Base-by-base conservation (phyloP, 2,888 invertebrate genomes). In the Cheilosia pagana region DNA sequence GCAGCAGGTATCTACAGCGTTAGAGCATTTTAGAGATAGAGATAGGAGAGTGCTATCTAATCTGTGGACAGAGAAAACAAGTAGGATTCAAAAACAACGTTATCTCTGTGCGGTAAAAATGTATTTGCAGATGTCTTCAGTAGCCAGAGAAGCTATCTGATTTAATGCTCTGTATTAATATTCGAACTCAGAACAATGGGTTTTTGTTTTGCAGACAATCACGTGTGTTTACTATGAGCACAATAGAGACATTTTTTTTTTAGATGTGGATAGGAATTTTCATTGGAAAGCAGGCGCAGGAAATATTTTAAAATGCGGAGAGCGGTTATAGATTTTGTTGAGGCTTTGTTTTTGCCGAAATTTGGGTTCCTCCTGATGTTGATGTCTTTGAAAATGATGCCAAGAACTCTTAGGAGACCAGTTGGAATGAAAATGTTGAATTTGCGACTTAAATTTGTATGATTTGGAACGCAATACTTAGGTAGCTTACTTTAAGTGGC, bases 81-180 rank as follows among this genome's bases (percentile, higher is more conserved):
- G 31, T 53, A 43, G 39, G 21, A 62, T 62, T 31, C 43, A 45
- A 70, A 77, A 77, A 77, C 77, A 77, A 77, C 45, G 12, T 62
- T 77, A 77, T 77, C 77, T 60, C 45, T 70, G 21, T 50, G 77
- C 77, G 52, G 68, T 45, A 77, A 45, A 48, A 53, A 19, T 35
- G 53, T 70, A 62, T 77, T 77, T 70, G 62, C 62, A 28, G 68
- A 55, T 70, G 60, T 62, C 68, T 70, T 68, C 52, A 31, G 50
- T 52, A 45, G 39, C 48, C 45, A 31, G 43, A 23, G 31, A 0
- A 28, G 28, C 28, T 28, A 28, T 28, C 28, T 53, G 45, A 45
- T 68, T 76, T 53, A 48, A 53, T 19, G 52, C 59, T 48, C 45
- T 45, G 7, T 43, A 60, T 43, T 60, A 19, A 50, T 41, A 52